These are phyloP conservation scores for Chlorodrepanis virens DNA, from an alignment of 2,113 vertebrate genomes.

Conservation along the genomic window DNA sequence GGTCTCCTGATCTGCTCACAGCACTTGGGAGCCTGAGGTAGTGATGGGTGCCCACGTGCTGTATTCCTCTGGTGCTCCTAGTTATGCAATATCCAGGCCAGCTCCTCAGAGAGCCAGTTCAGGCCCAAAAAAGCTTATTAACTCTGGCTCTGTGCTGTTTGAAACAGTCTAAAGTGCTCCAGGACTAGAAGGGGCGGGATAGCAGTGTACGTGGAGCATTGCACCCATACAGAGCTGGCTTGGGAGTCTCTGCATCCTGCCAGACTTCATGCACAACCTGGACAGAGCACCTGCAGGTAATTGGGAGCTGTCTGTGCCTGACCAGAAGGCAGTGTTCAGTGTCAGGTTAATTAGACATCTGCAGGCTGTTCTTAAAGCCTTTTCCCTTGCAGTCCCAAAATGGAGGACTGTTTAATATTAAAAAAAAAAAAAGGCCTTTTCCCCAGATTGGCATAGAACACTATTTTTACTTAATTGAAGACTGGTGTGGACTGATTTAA, in stretches of 20 bases:
- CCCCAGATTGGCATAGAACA: background rate
- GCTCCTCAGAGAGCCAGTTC: background rate
- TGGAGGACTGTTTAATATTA: background rate
- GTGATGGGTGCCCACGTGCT: background rate
- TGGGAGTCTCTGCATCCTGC: background rate
- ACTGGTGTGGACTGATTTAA: background rate
- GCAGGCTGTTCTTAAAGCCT: background rate
- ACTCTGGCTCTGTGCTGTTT: background rate
- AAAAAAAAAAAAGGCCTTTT: background rate
- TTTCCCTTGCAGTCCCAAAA: background rate
- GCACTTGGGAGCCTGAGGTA: background rate
- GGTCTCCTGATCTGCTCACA: background rate
- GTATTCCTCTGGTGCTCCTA: background rate
- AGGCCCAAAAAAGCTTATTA: background rate
- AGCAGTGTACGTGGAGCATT: background rate
- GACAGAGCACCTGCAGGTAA: constrained; percentile 6
- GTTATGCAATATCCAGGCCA: background rate
- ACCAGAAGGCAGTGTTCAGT: background rate
- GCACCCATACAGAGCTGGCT: background rate
- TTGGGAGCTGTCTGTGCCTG: background rate
- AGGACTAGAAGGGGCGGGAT: background rate
- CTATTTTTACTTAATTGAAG: constrained; percentile 31
- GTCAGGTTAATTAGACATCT: constrained; percentile 28
- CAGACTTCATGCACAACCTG: constrained; percentile 2
- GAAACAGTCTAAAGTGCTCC: background rate